Evolutionary conservation across 1,140 invertebrate species (phyloP).

Genomic region (Drosophila arizonae): DNA sequence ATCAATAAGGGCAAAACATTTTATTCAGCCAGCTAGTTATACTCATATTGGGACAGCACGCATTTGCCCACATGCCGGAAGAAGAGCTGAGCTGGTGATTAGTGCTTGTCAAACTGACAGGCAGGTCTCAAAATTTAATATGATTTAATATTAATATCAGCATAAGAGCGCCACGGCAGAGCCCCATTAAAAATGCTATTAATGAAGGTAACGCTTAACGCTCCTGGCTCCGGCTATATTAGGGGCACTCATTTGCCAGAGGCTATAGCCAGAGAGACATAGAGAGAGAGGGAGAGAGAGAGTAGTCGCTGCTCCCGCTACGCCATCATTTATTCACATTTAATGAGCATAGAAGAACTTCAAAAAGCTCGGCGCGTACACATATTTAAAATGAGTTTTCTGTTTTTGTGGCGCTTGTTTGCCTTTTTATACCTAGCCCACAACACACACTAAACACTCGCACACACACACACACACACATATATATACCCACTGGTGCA

Average conservation of each 20-base stretch:
- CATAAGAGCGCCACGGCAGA: background rate
- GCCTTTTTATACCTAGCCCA: conserved; percentile 54
- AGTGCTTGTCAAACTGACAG: background rate
- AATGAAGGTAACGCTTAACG: conserved; percentile 12
- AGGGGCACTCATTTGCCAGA: conserved; percentile 16
- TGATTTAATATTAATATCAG: conserved; percentile 27
- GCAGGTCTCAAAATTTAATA: conserved; percentile 8
- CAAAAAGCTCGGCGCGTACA: conserved; percentile 38
- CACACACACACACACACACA: conserved; percentile 32
- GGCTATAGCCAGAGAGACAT: background rate
- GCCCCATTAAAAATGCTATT: conserved; percentile 23
- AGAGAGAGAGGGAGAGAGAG: too few species aligned
- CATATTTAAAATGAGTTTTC: conserved; percentile 76
- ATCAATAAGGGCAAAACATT: conserved; percentile 3
- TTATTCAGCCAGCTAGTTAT: too few species aligned
- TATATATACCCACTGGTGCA: background rate
- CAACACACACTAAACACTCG: conserved; percentile 9
- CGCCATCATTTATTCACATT: conserved; percentile 62
- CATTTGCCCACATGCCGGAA: background rate
- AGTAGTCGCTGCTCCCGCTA: background rate
- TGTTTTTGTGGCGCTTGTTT: conserved; percentile 40
- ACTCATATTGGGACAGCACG: too few species aligned
- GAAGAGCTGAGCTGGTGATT: background rate
- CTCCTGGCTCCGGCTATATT: background rate
- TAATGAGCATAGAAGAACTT: conserved; percentile 65